A percentile compares a stretch with the other conserved stretches of the same genome.
Conservation (phyloP, 1,140 invertebrate species). For the Sipha flava region DNA sequence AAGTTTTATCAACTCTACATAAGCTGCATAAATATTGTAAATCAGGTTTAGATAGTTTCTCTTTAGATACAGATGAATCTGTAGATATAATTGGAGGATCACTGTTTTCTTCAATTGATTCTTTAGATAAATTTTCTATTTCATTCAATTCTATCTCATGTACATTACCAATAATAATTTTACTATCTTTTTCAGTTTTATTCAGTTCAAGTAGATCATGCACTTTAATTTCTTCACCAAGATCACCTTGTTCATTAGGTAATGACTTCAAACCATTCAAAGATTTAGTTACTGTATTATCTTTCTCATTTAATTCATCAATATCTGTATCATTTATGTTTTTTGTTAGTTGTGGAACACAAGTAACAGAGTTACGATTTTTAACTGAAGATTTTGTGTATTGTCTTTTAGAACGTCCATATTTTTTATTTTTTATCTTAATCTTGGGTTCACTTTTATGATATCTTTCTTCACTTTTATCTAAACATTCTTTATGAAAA, state of each 20-base stretch:
- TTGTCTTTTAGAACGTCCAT: neutral
- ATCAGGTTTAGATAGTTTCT: neutral
- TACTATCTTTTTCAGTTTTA: neutral
- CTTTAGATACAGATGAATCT: neutral
- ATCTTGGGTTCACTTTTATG: conserved; percentile 37
- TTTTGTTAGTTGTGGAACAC: neutral
- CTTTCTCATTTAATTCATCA: neutral
- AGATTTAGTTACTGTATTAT: neutral
- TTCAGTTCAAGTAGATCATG: neutral
- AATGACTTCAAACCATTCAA: neutral
- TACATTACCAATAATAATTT: neutral
- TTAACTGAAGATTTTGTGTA: neutral
- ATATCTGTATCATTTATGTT: neutral
- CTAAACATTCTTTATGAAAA: conserved; percentile 48
- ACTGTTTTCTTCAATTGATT: neutral
- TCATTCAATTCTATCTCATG: neutral
- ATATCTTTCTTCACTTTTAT: neutral
- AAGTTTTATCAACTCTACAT: neutral
- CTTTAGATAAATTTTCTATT: neutral
- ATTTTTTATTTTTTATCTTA: neutral
- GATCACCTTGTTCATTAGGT: neutral
- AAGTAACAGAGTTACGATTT: neutral
- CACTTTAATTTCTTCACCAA: neutral
- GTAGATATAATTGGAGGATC: neutral
- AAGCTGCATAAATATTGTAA: conserved; percentile 10